A percentile compares a stretch with the other conserved stretches of the same genome.
Evolutionary conservation across 2,797 vertebrate genomes (phyloP).

Genomic region (Microhierax caerulescens): DNA sequence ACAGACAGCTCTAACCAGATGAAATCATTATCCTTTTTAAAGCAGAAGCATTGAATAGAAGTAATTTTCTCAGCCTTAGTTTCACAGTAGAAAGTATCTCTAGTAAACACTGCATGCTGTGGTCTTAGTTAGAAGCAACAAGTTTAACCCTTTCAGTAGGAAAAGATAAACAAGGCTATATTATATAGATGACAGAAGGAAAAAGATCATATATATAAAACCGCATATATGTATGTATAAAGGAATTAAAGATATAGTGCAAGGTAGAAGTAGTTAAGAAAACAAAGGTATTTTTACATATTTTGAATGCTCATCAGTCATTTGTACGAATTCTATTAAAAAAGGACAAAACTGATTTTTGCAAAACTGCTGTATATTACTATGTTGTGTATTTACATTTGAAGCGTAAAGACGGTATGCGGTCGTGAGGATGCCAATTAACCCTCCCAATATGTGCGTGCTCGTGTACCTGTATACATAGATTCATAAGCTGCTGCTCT

Average conservation of each 20-base stretch:
- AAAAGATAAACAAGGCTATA: background rate
- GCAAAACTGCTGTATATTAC: accelerated
- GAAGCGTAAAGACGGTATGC: background rate
- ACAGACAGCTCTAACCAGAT: constrained; percentile 74
- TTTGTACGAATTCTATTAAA: background rate
- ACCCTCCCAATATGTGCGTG: accelerated
- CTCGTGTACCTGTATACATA: accelerated
- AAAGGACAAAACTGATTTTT: background rate
- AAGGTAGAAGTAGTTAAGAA: background rate
- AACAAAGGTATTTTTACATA: background rate
- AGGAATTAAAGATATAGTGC: background rate
- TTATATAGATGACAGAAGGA: background rate
- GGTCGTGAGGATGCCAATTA: accelerated
- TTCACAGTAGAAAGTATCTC: constrained; percentile 36
- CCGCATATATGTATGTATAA: background rate
- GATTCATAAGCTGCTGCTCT: background rate
- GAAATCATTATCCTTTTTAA: constrained; percentile 75
- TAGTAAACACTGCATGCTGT: constrained; percentile 16
- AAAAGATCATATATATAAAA: background rate
- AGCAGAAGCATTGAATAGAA: constrained; percentile 64
- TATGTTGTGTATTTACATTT: background rate
- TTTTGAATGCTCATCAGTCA: background rate
- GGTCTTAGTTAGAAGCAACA: constrained; percentile 23
- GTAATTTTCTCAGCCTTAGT: constrained; percentile 69
- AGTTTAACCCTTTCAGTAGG: constrained; percentile 33